Evolutionary conservation across 2,113 vertebrate species (phyloP), one percentile per base, ranked within the genome.

Genomic region (Sturnira hondurensis): DNA sequence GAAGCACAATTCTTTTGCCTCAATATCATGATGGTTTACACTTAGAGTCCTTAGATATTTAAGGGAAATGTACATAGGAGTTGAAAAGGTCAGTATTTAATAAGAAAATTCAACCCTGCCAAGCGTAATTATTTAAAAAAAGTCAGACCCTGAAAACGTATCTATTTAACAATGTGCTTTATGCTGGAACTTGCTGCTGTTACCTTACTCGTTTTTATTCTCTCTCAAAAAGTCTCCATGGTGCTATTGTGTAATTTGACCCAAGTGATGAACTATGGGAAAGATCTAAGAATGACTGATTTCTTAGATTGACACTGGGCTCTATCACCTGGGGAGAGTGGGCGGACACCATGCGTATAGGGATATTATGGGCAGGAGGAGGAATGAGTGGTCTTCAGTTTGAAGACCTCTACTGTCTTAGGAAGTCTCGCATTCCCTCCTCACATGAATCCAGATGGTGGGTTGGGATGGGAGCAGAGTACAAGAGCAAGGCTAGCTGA

Each of bases 1-100:
- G 90, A 96, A 90, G 95, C 77, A 97, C 61, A 97, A 78, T 86
- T 96, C 83, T 92, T 97, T 20, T 96, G 91, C 52, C 76, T 90
- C 95, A 90, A 92, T 94, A 94, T 88, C 90, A 88, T 1, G 86
- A 67, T 76, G 73, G 28, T 94, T 96, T 95, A 96, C 95, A 96
- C 95, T 86, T 93, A 95, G 67, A 61, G 88, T 96, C 61, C n/a
- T 95, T 78, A 87, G 94, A 83, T 50, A 96, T 96, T 94, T 94
- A 89, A 95, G 76, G 74, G 38, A 94, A 97, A 95, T 95, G 38
- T 71, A 70, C 63, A 85, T 52, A 15, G 93, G 73, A 65, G 88
- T 56, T 93, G 58, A 80, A 96, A 96, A 93, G 81, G n/a, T 68
- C 82, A 95, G 93, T 65, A 92, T 58, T 95, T 85, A 86, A 63